Base-by-base conservation (phyloP, 2,888 invertebrate genomes). In the Agonopterix alstromeriana region DNA sequence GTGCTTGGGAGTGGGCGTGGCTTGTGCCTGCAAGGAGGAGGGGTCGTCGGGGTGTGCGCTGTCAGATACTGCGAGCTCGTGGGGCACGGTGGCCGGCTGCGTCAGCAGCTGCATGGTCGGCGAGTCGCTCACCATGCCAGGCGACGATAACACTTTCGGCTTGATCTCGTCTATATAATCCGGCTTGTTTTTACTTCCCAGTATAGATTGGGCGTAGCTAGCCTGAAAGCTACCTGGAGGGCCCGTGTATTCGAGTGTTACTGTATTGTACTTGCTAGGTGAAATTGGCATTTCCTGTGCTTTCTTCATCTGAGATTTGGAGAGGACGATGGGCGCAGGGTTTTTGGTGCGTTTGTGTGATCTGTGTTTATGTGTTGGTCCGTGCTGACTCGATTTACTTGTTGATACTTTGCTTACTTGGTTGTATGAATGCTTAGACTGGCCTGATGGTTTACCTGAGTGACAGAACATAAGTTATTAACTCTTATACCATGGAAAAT, bases 401-500 rank as follows among this genome's bases (percentile, higher is more conserved):
- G 86, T 85, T 48, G 89, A 85, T 47, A 87, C 84, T 81, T 88
- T 88, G 76, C 89, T 89, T 55, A 88, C 86, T 86, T 89, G 89
- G 57, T 87, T 88, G 60, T 89, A 89, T 47, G 88, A 87, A 63
- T 89, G 89, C 65, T 88, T 89, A 12, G 86, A 85, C 64, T 88
- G 89, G 48, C 84, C 76, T 50, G 82, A 81, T 53, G 79, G 64
- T 82, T 89, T 89, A 80, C 83, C 89, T 89, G 77, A 7, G 17
- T 5, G 27, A 27, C 7, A 27, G 27, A 27, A 27, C 1, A 0
- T 5, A 27, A 27, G 5, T 27, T 27, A 27, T 27, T 5, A 27
- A 27, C 27, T 27, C 5, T 27, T 27, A 27, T 27, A 27, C 7
- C 27, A 27, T 27, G 5, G 2, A 0, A 17, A 17, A 1, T 27